Evolutionary conservation across 2,888 invertebrate genomes (phyloP).

Genomic region (Torymus auratus): DNA sequence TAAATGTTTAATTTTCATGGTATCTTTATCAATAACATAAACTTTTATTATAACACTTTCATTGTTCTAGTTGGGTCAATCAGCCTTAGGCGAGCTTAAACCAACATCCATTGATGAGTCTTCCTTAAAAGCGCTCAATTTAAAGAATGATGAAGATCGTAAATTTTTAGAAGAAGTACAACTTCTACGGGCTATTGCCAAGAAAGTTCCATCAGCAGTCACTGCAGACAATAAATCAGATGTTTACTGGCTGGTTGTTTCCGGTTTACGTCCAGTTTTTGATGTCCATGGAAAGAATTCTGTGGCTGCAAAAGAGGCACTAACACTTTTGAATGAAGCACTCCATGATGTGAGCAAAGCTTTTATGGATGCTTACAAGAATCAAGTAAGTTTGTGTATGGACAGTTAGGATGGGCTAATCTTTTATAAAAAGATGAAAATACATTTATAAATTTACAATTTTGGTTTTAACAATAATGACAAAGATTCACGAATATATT

Average conservation of each 20-base stretch:
- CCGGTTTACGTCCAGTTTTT: conserved; percentile 81
- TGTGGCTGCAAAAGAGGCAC: conserved; percentile 82
- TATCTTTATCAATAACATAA: background rate
- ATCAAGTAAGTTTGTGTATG: conserved; percentile 66
- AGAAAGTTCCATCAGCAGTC: conserved; percentile 78
- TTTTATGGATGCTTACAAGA: conserved; percentile 73
- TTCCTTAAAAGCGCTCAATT: conserved; percentile 66
- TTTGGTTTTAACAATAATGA: too few relatives aligned
- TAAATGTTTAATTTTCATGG: conserved; percentile 74
- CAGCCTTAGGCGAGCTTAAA: conserved; percentile 73
- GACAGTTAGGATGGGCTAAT: too few relatives aligned
- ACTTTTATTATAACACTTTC: conserved; percentile 4
- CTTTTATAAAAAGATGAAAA: too few relatives aligned
- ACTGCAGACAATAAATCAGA: conserved; percentile 80
- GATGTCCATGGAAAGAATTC: conserved; percentile 84
- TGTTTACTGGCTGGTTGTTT: conserved; percentile 83
- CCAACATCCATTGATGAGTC: conserved; percentile 69
- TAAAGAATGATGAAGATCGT: conserved; percentile 79
- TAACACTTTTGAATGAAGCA: conserved; percentile 79
- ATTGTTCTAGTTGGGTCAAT: conserved; percentile 71
- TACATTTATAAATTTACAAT: too few relatives aligned
- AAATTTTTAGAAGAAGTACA: conserved; percentile 82
- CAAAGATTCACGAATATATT: background rate
- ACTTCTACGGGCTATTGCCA: conserved; percentile 79
- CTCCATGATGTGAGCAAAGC: conserved; percentile 70